Conservation (phyloP, 2,888 invertebrate species). For the Rosalia funebris region DNA sequence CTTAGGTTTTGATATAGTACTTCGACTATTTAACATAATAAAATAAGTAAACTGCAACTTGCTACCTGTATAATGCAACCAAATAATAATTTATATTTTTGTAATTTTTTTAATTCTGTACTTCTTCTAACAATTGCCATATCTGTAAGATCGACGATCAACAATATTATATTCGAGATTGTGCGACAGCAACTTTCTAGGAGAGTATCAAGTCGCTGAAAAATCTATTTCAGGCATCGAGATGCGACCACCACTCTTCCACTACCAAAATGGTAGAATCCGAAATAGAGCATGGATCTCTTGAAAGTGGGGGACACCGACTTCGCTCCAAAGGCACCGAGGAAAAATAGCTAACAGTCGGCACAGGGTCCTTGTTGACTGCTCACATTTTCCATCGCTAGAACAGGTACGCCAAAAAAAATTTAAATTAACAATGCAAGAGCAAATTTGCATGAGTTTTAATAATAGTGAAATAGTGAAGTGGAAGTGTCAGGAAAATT, state of each 20-base stretch:
- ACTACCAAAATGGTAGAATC: conserved; percentile 38
- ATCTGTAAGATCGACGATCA: no score
- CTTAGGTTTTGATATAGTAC: no score
- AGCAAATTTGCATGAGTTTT: neutral
- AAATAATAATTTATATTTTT: no score
- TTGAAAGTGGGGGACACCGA: conserved; percentile 31
- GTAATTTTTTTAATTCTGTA: no score
- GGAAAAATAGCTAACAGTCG: conserved; percentile 66
- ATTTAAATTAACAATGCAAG: conserved; percentile 1
- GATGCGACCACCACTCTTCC: conserved; percentile 27
- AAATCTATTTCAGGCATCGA: conserved; percentile 37
- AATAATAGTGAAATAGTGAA: conserved; percentile 26
- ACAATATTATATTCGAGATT: no score
- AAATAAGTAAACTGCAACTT: no score
- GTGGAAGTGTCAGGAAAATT: conserved; percentile 32
- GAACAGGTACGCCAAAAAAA: conserved; percentile 58
- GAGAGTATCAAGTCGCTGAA: conserved; percentile 40
- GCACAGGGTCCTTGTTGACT: conserved; percentile 68
- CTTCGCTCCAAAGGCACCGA: conserved; percentile 31
- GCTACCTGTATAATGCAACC: no score
- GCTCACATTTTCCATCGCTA: conserved; percentile 63
- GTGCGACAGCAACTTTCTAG: no score
- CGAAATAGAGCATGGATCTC: conserved; percentile 30
- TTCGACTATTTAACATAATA: no score
- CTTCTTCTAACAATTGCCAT: no score